A percentile compares a stretch with the other conserved stretches of the same genome.
These are phyloP conservation scores for Solenodon paradoxus DNA, from an alignment of 2,113 vertebrate species.

Conservation along the genomic window DNA sequence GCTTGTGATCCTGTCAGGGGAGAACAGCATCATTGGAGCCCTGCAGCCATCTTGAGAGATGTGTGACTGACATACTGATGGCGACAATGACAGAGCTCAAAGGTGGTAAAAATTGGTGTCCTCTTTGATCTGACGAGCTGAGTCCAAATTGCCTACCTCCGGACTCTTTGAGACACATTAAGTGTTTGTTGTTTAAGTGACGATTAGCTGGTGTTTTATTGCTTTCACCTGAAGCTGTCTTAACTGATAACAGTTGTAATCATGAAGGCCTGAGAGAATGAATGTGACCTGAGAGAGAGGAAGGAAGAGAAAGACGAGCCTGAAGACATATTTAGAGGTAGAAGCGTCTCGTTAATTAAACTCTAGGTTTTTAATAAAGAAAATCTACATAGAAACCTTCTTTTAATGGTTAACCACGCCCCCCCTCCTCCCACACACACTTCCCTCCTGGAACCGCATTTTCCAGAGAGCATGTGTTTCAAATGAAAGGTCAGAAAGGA, in stretches of 20 bases:
- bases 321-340: neutral
- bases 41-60: neutral
- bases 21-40: neutral
- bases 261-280: neutral
- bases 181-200: neutral
- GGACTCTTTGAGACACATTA: neutral
- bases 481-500: conserved; percentile 49
- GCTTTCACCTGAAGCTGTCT: neutral
- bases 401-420: neutral
- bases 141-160: neutral
- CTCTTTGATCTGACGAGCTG: neutral
- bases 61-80: neutral
- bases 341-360: neutral
- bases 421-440: neutral
- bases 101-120: neutral
- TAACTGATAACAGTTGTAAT: neutral
- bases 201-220: neutral
- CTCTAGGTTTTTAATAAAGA: neutral
- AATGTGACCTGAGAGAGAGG: neutral
- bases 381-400: neutral
- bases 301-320: neutral
- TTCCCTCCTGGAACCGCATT: neutral
- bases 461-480: conserved; percentile 32
- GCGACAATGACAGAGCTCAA: neutral
- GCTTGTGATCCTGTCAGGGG: neutral